Percentiles rank a stretch among this genome's conserved stretches.
Evolutionary conservation across 2,888 invertebrate species (phyloP).

Genomic region (Drosophila formosana): DNA sequence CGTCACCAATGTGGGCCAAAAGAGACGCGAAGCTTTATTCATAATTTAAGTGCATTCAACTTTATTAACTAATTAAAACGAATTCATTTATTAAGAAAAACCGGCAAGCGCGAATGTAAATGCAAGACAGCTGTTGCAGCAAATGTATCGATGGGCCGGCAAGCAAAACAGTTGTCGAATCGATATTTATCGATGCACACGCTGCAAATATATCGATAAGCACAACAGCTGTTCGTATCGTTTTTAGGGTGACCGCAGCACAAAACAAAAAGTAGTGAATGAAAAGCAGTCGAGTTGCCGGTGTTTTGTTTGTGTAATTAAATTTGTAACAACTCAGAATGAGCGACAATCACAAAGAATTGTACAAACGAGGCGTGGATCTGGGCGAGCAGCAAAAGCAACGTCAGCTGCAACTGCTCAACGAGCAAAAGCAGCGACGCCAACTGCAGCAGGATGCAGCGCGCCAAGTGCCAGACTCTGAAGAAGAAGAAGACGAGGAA

Average conservation of each 20-base stretch:
- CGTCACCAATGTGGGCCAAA: slow-evolving; percentile 89
- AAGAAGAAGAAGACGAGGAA: slow-evolving; percentile 14
- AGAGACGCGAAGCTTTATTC: slow-evolving; percentile 88
- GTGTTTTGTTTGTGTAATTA: slow-evolving; percentile 22
- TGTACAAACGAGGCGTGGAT: slow-evolving; percentile 61
- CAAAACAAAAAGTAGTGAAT: background rate
- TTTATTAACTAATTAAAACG: background rate
- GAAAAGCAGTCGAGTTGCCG: slow-evolving; percentile 11
- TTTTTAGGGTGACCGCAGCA: slow-evolving; percentile 12
- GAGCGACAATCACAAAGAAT: slow-evolving; percentile 58
- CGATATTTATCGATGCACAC: background rate
- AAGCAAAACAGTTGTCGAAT: slow-evolving; percentile 17
- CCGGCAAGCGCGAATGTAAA: slow-evolving; percentile 15
- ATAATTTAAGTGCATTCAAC: slow-evolving; percentile 70
- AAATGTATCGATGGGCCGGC: background rate
- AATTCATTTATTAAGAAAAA: background rate
- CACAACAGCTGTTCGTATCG: slow-evolving; percentile 2
- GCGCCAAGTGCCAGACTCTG: slow-evolving; percentile 37
- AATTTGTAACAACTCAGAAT: slow-evolving; percentile 27
- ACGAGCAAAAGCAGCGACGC: slow-evolving; percentile 81
- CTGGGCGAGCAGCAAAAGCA: slow-evolving; percentile 67
- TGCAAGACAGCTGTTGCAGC: background rate
- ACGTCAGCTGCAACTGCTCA: slow-evolving; percentile 74
- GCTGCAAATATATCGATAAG: slow-evolving; percentile 1
- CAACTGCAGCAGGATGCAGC: slow-evolving; percentile 72